Evolutionary conservation across 2,888 invertebrate genomes (phyloP), one percentile per base, ranked within the genome.

Genomic region (Drosophila infuscata): DNA sequence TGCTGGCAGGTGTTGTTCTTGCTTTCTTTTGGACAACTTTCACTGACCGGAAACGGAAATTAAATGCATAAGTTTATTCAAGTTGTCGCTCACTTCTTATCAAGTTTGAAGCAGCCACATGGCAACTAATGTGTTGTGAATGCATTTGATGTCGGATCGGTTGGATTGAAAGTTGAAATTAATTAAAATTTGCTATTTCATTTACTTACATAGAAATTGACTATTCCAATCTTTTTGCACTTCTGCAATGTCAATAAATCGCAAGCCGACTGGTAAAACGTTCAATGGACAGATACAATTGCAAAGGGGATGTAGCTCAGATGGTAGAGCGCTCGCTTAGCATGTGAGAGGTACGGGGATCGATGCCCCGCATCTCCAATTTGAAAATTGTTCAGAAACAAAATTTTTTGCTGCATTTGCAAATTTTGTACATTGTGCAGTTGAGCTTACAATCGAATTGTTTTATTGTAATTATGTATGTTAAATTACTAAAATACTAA

Each of bases 281-380:
- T 6, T n/a, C 51, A 62, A 29, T 62, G 0, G 35, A 12, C 86
- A 72, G 67, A 56, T 46, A 74, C 68, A 65, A 52, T 65, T 7
- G 0, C 56, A 63, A 75, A 17, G 93, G 93, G 93, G 93, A 92
- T 92, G 93, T 93, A 93, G 93, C 93, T 93, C 93, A 93, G 92
- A 92, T 92, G 93, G 93, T 93, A 93, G 93, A 93, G 93, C 92
- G 93, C 93, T 92, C 92, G 93, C 93, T 92, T 92, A 92, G 92
- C 92, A 93, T 92, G 92, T 92, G 93, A 93, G 93, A 92, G 93
- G 92, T 93, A 92, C 93, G 92, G 92, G 92, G 93, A 92, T 93
- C 92, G 90, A 93, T 91, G 92, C 92, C 92, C 92, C 88, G 92
- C 92, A 92, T 92, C 92, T 92, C 92, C 92, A 92, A 33, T 43